Conservation (phyloP, 2,113 vertebrate genomes). For the Antigone vipio region DNA sequence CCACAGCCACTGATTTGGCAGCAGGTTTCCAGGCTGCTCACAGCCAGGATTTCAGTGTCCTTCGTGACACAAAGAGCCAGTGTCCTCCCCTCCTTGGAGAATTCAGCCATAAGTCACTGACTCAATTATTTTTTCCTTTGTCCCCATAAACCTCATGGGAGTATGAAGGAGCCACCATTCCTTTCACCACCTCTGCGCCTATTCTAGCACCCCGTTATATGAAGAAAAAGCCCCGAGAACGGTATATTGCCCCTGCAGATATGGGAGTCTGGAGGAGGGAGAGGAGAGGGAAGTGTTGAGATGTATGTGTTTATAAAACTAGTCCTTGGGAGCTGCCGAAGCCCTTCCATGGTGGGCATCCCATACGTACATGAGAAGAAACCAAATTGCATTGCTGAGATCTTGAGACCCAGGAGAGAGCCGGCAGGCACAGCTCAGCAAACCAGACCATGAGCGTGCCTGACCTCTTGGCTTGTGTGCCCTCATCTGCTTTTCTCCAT, state of each 20-base stretch:
- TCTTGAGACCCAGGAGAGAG: not conserved
- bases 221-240: not conserved
- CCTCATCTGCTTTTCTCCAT: not conserved
- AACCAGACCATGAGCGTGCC: accelerated
- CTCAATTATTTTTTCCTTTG: not conserved
- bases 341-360: not conserved
- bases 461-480: not conserved
- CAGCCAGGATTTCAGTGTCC: not conserved
- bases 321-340: not conserved
- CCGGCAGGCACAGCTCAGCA: not conserved
- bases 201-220: accelerated
- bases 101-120: not conserved
- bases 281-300: not conserved
- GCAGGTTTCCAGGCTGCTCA: not conserved
- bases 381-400: not conserved
- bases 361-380: not conserved
- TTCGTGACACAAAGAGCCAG: not conserved
- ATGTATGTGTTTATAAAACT: not conserved
- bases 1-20: not conserved
- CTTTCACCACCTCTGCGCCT: not conserved
- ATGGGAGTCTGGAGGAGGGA: not conserved
- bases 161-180: not conserved
- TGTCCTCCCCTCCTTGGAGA: not conserved
- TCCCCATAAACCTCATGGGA: not conserved
- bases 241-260: not conserved